A percentile compares a stretch with the other conserved stretches of the same genome.
Conservation (phyloP, 2,113 vertebrate species). For the Solea solea region DNA sequence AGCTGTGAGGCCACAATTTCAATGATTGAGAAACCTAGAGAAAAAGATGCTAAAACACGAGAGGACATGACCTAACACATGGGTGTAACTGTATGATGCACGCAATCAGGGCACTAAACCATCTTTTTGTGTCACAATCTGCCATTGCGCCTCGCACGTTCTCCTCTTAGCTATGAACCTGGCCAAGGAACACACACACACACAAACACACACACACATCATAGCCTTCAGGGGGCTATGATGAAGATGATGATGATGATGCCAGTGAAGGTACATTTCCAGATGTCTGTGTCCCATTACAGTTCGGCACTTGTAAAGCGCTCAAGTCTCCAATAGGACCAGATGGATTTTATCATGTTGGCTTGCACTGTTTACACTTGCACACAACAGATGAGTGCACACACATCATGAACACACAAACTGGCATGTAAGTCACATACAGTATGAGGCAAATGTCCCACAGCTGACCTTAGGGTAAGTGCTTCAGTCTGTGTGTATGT, state of each 20-base stretch:
- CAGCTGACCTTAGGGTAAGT: conserved; percentile 42
- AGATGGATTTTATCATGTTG: conserved; percentile 34
- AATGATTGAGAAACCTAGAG: conserved; percentile 25
- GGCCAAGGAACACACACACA: conserved; percentile 1
- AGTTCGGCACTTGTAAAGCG: conserved; percentile 14
- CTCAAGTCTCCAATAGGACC: background rate
- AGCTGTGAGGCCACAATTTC: background rate
- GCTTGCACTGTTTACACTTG: background rate
- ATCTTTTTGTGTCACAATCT: background rate
- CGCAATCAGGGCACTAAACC: background rate
- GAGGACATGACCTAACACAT: conserved; percentile 10
- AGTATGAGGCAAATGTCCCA: conserved; percentile 33
- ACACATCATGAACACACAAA: conserved; percentile 11
- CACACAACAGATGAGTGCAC: background rate
- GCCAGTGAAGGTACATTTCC: conserved; percentile 28
- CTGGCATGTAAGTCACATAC: background rate
- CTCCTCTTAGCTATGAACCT: conserved; percentile 6
- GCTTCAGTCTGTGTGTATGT: conserved; percentile 20
- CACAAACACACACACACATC: background rate
- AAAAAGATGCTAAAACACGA: background rate
- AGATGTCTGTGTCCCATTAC: conserved; percentile 55
- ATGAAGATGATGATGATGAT: conserved; percentile 5
- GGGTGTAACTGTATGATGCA: conserved; percentile 11
- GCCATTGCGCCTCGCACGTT: background rate
- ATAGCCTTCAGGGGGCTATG: background rate